Base-by-base conservation (phyloP, 2,113 vertebrate species). In the Atherinomorus stipes region DNA sequence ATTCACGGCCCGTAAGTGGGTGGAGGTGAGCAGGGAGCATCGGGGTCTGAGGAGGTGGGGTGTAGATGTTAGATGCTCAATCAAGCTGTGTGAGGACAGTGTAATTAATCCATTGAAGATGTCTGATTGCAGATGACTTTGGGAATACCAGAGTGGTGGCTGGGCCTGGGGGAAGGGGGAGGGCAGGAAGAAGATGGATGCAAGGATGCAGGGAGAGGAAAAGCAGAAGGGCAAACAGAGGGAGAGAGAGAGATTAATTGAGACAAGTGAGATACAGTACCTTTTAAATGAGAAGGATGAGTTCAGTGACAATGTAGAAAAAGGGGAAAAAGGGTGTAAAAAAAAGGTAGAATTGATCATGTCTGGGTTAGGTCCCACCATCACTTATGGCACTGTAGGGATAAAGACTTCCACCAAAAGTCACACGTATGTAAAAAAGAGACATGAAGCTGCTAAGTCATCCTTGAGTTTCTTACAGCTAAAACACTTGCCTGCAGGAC, bases 81-180 rank as follows among this genome's bases (percentile, higher is more conserved):
- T 88, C 91, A 93, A 88, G 88, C 87, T 18, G 83, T 76, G 86
- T 83, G 89, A 89, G 87, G 89, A 92, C 91, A 86, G 83, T 90
- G 90, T 91, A 93, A 94, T 94, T 93, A 93, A 94, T 94, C 92
- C 90, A 92, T 88, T 91, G 92, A 92, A 93, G 91, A 92, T 93
- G 89, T 85, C 92, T 93, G 94, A 94, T 94, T 94, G 91, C 90
- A 90, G 93, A 91, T 93, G 92, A 93, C 93, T 93, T 93, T 93
- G 91, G 85, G 87, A 93, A 91, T 89, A 91, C 80, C 71, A 44
- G 81, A 86, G 83, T 74, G 77, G 70, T 77, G 78, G 69, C 77
- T 47, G 69, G 76, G 78, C 76, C 80, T 67, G 76, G 65, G 69
- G 68, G 62, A 69, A 66, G 53, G 67, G 67, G 73, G 71, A 50